Percentiles rank a stretch among this genome's conserved stretches.
Evolutionary conservation across 1,140 invertebrate genomes (phyloP).

Genomic region (Bombus waltoni): DNA sequence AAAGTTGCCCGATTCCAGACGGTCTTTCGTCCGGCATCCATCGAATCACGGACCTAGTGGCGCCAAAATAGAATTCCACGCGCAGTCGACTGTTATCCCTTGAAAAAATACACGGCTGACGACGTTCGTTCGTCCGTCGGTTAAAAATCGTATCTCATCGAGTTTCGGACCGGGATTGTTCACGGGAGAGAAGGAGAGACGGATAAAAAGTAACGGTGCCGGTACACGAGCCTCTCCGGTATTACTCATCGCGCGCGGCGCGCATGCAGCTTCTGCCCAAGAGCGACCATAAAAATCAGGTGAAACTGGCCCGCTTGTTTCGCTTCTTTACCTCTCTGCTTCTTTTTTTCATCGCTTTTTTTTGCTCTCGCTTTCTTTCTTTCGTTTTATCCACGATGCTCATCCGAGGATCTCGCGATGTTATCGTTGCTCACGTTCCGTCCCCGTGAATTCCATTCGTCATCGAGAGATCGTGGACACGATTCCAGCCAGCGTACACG

Average conservation of each 20-base stretch:
- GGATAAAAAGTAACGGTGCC: slow-evolving; percentile 53
- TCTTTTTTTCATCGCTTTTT: background rate
- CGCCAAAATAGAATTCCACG: slow-evolving; percentile 53
- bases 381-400: background rate
- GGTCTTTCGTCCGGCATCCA: slow-evolving; percentile 48
- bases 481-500: background rate
- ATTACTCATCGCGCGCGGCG: slow-evolving; percentile 33
- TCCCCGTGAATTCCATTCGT: slow-evolving; percentile 52
- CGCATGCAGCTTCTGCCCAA: slow-evolving; percentile 42
- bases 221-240: slow-evolving; percentile 8
- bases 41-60: slow-evolving; percentile 21
- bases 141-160: slow-evolving; percentile 34
- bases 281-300: slow-evolving; percentile 52
- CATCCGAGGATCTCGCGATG: slow-evolving; percentile 20
- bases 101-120: slow-evolving; percentile 4
- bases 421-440: slow-evolving; percentile 25
- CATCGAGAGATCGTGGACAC: slow-evolving; percentile 32
- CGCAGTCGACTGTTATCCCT: background rate
- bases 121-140: background rate
- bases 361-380: background rate
- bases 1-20: slow-evolving; percentile 57
- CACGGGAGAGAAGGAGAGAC: background rate
- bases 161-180: background rate
- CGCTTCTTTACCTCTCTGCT: background rate
- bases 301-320: slow-evolving; percentile 36